phyloP scores from a whole-genome alignment of 2,797 vertebrate species.

The Aratinga solstitialis region DNA sequence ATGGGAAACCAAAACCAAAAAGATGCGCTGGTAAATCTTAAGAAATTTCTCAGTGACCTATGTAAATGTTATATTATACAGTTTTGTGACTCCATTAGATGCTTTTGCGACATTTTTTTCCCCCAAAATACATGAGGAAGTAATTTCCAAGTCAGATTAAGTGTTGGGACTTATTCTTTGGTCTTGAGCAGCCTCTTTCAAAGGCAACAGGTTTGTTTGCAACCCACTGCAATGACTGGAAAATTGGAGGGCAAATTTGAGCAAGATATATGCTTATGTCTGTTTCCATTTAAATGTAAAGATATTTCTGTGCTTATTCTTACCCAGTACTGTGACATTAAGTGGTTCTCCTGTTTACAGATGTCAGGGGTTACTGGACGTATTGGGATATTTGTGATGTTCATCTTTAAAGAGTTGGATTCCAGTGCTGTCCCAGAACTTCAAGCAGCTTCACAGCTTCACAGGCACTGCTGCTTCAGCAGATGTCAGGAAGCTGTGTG shows the following conservation, averaged over 20 bases:
- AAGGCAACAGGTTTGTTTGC: background rate
- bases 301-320: background rate
- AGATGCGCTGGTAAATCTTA: background rate
- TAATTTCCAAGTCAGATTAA: background rate
- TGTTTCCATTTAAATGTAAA: background rate
- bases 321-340: background rate
- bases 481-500: background rate
- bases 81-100: background rate
- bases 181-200: background rate
- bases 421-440: background rate
- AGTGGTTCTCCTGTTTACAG: background rate
- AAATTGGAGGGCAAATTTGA: background rate
- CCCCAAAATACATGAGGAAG: background rate
- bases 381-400: background rate
- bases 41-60: conserved; percentile 2
- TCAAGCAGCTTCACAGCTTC: background rate
- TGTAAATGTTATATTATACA: background rate
- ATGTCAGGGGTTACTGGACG: background rate
- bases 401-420: background rate
- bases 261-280: background rate
- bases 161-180: background rate
- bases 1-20: background rate
- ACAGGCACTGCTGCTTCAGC: conserved; percentile 3
- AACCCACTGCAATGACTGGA: background rate
- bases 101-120: background rate